Base-by-base conservation (phyloP, 2,113 vertebrate genomes). In the Ptilorrhoa leucosticta region DNA sequence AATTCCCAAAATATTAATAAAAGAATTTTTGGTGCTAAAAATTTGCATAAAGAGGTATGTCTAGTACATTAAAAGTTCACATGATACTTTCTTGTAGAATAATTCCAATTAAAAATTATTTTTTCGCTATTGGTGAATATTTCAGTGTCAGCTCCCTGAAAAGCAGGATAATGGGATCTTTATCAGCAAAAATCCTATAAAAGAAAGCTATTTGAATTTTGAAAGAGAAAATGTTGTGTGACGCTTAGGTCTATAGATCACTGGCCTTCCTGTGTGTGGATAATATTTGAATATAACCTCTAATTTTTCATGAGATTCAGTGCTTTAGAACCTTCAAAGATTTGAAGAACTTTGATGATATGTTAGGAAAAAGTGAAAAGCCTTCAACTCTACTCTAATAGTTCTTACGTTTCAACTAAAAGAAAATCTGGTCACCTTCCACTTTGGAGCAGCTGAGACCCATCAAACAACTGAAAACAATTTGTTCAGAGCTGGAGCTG, bases 391-490 rank as follows among this genome's bases (percentile, higher is more conserved):
- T 90, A 68, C 96, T 93, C 30, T 91, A 96, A 90, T 57, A 94
- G 91, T 81, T 77, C 82, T 87, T 94, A 93, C 84, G 94, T 97
- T 97, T 90, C 79, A 92, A 64, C 78, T 71, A 80, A 96, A 96
- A 94, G 61, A 94, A 97, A 97, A 96, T 90, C 58, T 97, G 95
- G 92, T 96, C 85, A 90, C 91, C 96, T 98, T 97, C 97, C 94
- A 92, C 87, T 97, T 94, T 90, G 89, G 81, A 98, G 94, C 96
- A 98, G 96, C 97, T 98, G 97, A 98, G 96, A 97, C 96, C 93
- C 97, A 97, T 98, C 98, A 97, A 97, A 95, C 93, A 97, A 94
- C 71, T 35, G 94, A 97, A 98, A 98, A 98, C 96, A 97, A 98
- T 98, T 98, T 98, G 97, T 97, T 98, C 90, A 44, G 96, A 98